Percentiles rank a stretch among this genome's conserved stretches.
phyloP scores from a whole-genome alignment of 2,888 invertebrate species.

The Leucania comma region DNA sequence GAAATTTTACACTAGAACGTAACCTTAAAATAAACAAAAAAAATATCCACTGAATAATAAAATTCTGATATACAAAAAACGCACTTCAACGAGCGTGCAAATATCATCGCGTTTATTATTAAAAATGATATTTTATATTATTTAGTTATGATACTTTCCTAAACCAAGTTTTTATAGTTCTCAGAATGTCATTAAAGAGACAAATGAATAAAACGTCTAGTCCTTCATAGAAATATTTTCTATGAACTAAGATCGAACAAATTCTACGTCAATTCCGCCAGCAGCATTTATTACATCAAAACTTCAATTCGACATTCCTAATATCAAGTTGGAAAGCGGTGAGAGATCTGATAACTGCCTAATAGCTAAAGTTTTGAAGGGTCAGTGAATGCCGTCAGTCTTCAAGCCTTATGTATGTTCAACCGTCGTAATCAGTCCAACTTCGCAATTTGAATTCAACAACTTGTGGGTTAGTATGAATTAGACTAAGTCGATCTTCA shows the following conservation, averaged over 20 bases:
- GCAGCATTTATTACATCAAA: conserved; percentile 28
- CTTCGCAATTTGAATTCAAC: conserved; percentile 47
- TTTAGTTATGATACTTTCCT: no score
- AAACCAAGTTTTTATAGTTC: no score
- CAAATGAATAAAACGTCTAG: no score
- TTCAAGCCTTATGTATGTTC: conserved; percentile 36
- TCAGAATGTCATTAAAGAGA: no score
- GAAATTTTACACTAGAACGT: neutral
- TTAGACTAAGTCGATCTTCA: conserved; percentile 18
- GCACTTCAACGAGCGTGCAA: no score
- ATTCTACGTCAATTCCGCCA: conserved; percentile 1
- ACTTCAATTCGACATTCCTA: conserved; percentile 47
- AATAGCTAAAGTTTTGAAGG: conserved; percentile 54
- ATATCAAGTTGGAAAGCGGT: conserved; percentile 38
- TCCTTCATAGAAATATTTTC: neutral
- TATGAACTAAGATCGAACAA: neutral
- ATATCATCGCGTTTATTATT: no score
- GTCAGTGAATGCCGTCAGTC: conserved; percentile 46
- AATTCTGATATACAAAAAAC: no score
- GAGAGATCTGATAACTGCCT: conserved; percentile 45
- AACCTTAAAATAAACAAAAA: no score
- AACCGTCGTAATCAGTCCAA: conserved; percentile 52
- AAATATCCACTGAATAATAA: no score
- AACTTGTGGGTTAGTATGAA: conserved; percentile 46
- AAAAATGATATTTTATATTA: no score